Evolutionary conservation across 2,888 invertebrate genomes (phyloP), one percentile per base, ranked within the genome.

Genomic region (Agrochola circellaris): DNA sequence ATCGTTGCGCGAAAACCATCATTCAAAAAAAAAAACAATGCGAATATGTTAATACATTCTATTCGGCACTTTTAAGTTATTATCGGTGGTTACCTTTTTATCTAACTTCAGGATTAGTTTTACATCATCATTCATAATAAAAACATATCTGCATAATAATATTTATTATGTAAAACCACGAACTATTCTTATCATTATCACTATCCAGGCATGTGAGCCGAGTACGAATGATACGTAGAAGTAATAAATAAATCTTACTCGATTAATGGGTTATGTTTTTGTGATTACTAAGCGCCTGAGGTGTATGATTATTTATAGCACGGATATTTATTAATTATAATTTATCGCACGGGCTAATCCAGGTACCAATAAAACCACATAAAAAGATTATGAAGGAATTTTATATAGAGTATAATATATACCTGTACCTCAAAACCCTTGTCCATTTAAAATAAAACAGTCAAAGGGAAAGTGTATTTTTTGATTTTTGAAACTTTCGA

Each of bases 131-230:
- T 65, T 48, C 20, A 67, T 67, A 79, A 81, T 67, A 56, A 56
- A 69, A 38, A n/a, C 4, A 17, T 79, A 79, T 70, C 70, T 45
- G 26, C 51, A 65, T 42, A 20, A n/a, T 58, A 62, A 13, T 20
- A 64, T 34, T 26, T 79, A 51, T 69, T 68, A 81, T 34, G 62
- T 71, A 83, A 71, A 62, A 56, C 45, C 34, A 56, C 48, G 8
- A 42, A 64, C 15, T 77, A 42, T 64, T 72, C 38, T 66, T 84
- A 84, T 73, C 73, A 30, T 66, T 84, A 84, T 73, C 73, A 30
- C 11, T 20, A 17, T 68, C 17, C 48, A 70, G 54, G n/a, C 54
- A 66, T 48, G 72, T 42, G 64, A 30, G 20, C 30, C 20, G 20
- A 56, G 17, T 11, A 30, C 26, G 8, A 8, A 20, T 66, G 62